Conservation (phyloP, 2,888 invertebrate genomes). For the Erynnis tages region DNA sequence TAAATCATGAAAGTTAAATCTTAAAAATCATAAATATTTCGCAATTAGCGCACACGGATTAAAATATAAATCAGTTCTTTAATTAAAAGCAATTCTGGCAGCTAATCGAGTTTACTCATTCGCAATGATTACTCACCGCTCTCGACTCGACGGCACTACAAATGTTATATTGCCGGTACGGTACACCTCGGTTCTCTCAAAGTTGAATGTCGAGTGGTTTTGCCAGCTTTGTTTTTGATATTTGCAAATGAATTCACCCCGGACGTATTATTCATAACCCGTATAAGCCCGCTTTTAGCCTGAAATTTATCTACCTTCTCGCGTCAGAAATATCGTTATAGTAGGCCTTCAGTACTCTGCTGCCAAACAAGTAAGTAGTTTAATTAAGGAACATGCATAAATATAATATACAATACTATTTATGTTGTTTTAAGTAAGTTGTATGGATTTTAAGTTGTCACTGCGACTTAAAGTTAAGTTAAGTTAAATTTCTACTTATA, state of each 20-base stretch:
- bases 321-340: too few relatives aligned
- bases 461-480: too few relatives aligned
- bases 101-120: conserved; percentile 8
- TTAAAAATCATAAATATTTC: neutral
- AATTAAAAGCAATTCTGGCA: conserved; percentile 1
- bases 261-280: conserved; percentile 5
- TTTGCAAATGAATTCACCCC: conserved; percentile 18
- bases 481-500: too few relatives aligned
- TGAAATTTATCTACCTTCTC: conserved; percentile 10
- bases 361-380: neutral
- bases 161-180: conserved; percentile 5
- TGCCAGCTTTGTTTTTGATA: conserved; percentile 14
- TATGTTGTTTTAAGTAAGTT: too few relatives aligned
- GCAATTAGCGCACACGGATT: neutral
- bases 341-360: too few relatives aligned
- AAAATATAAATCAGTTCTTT: conserved; percentile 13
- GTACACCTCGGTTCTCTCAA: conserved; percentile 1
- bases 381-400: too few relatives aligned
- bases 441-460: too few relatives aligned
- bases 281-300: conserved; percentile 17
- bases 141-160: conserved; percentile 7
- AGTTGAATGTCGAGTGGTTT: conserved; percentile 1
- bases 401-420: too few relatives aligned
- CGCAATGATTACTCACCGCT: conserved; percentile 2
- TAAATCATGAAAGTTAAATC: neutral